Evolutionary conservation across 2,113 vertebrate species (phyloP).

Genomic region (Nansenia antarctica): DNA sequence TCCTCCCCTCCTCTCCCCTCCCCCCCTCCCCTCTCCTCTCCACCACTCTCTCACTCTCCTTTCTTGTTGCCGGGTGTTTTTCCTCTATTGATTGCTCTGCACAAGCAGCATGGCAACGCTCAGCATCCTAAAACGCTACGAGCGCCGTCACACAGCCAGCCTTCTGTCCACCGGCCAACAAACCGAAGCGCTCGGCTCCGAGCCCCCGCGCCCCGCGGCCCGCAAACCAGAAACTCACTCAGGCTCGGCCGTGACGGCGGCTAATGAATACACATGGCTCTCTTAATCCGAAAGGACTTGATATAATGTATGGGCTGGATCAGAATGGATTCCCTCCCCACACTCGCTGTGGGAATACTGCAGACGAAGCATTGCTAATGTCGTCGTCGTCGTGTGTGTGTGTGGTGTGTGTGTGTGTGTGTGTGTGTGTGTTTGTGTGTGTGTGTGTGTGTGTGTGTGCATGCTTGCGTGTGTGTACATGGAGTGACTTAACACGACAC

Average conservation of each 20-base stretch:
- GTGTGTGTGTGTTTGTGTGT: too few species aligned
- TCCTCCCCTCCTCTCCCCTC: slow-evolving; percentile 31
- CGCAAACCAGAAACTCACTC: slow-evolving; percentile 33
- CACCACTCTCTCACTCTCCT: neutral
- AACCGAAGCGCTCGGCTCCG: slow-evolving; percentile 23
- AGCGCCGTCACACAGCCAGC: neutral
- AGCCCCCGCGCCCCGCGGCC: slow-evolving; percentile 6
- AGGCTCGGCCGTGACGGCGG: slow-evolving; percentile 4
- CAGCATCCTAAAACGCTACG: slow-evolving; percentile 18
- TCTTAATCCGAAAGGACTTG: slow-evolving; percentile 45
- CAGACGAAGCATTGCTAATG: neutral
- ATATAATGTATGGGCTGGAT: slow-evolving; percentile 28
- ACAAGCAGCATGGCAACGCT: slow-evolving; percentile 47
- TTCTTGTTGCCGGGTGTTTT: slow-evolving; percentile 45
- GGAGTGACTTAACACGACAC: too few species aligned
- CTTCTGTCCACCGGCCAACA: slow-evolving; percentile 43
- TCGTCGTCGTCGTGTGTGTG: too few species aligned
- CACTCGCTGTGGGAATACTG: slow-evolving; percentile 2
- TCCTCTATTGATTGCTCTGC: slow-evolving; percentile 62
- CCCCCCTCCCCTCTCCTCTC: slow-evolving; percentile 39
- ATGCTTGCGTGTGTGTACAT: too few species aligned
- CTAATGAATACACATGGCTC: slow-evolving; percentile 50
- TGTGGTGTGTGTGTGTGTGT: too few species aligned
- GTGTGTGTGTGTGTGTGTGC: too few species aligned
- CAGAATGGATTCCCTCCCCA: too few species aligned